phyloP scores from a whole-genome alignment of 2,888 invertebrate genomes.

The Morpho deidamia region DNA sequence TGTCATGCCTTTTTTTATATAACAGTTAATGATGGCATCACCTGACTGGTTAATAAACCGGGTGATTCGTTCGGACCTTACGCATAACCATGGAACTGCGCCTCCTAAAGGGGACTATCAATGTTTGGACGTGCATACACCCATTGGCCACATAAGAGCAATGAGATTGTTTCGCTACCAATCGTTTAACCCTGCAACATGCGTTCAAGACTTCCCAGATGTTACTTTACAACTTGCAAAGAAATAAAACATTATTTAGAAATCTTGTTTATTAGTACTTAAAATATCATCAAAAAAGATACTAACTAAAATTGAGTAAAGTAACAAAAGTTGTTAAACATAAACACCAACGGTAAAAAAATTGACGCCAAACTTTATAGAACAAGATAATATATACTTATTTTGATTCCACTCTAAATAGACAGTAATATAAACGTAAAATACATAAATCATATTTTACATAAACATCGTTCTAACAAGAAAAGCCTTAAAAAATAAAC shows the following conservation, averaged over 20 bases:
- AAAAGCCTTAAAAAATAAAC: too few relatives aligned
- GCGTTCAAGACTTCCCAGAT: slow-evolving; percentile 52
- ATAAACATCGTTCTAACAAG: too few relatives aligned
- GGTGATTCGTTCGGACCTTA: slow-evolving; percentile 64
- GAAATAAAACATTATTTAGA: slow-evolving; percentile 14
- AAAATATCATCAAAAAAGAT: slow-evolving; percentile 6
- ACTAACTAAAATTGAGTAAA: neutral
- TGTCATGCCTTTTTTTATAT: neutral
- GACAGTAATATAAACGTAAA: neutral
- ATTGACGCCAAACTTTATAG: neutral
- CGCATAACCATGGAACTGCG: slow-evolving; percentile 64
- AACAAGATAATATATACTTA: too few relatives aligned
- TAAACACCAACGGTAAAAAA: neutral
- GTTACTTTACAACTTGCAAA: slow-evolving; percentile 3
- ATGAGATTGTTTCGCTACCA: slow-evolving; percentile 56
- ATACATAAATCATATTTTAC: too few relatives aligned
- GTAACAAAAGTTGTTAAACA: neutral
- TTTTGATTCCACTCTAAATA: neutral
- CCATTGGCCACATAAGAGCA: slow-evolving; percentile 61
- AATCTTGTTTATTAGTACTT: slow-evolving; percentile 18
- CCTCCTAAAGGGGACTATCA: slow-evolving; percentile 66
- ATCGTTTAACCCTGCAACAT: slow-evolving; percentile 61
- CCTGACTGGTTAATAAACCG: slow-evolving; percentile 61
- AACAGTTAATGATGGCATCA: slow-evolving; percentile 57
- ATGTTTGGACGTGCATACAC: slow-evolving; percentile 66